These are phyloP conservation scores for Resseliella maxima DNA, from an alignment of 2,888 invertebrate species.

Conservation along the genomic window DNA sequence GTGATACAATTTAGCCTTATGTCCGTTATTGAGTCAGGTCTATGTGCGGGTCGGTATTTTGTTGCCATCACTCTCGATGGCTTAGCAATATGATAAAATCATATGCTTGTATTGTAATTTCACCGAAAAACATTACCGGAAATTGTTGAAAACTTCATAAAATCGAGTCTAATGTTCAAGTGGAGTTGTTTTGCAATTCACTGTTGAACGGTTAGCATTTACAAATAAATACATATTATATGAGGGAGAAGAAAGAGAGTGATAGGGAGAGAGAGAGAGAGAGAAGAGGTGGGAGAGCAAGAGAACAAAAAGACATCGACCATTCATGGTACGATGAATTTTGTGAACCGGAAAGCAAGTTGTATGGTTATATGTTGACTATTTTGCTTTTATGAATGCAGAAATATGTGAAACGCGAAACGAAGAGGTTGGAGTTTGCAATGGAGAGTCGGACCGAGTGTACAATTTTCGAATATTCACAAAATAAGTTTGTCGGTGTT, in stretches of 20 bases:
- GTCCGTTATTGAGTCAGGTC: neutral
- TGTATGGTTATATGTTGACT: neutral
- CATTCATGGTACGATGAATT: neutral
- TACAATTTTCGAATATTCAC: neutral
- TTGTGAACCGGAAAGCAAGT: slow-evolving; percentile 48
- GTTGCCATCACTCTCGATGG: neutral
- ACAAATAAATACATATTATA: neutral
- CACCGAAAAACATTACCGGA: slow-evolving; percentile 34
- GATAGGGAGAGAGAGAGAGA: no score
- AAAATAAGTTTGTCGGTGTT: slow-evolving; percentile 32
- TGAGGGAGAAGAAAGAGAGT: no score
- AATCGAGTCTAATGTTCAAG: slow-evolving; percentile 17
- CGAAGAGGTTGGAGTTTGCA: neutral
- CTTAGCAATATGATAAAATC: neutral
- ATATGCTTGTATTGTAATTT: slow-evolving; percentile 55
- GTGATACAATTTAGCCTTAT: neutral
- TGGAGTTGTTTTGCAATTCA: slow-evolving; percentile 29
- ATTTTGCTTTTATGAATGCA: neutral
- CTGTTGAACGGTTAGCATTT: neutral
- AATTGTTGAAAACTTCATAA: slow-evolving; percentile 54
- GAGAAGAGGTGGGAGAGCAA: no score
- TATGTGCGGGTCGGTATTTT: neutral
- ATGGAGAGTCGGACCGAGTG: neutral
- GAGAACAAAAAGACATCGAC: no score
- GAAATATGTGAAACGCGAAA: neutral